Base-by-base conservation (phyloP, 2,113 vertebrate species). In the Aegithalos caudatus region DNA sequence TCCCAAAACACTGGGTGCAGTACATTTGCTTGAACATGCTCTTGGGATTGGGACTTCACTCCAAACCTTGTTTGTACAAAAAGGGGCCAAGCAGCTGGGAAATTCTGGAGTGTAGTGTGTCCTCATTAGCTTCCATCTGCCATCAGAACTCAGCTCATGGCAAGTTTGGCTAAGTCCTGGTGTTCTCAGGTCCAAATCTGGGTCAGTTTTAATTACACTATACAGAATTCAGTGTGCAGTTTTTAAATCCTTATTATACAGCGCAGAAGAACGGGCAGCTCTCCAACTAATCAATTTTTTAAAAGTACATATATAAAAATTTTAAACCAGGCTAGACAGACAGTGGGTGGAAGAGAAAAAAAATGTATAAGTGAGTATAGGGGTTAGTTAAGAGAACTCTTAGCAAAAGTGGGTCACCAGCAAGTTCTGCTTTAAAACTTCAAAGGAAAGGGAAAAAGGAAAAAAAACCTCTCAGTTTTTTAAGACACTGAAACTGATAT, bases 261-360 rank as follows among this genome's bases (percentile, higher is more conserved):
- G 97, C 54, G 84, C 97, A 97, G 97, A 98, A 97, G 96, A 98
- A 97, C 92, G 96, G 98, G 98, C 98, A 98, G 96, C 95, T 96
- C 96, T 98, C 98, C 98, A 98, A 96, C 97, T 98, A 98, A 98
- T 98, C 98, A 98, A 98, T 98, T 97, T 98, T 98, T 98, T 98
- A 98, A 97, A 98, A 98, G 98, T 97, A 98, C 97, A 97, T 98
- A 98, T 98, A 98, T 98, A 98, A 98, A 98, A 98, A 72, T 98
- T 98, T 98, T 98, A 98, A 98, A 98, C 95, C 97, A 97, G 96
- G 94, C 97, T 98, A 98, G 98, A 98, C 96, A 98, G 98, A 97
- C 95, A 98, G 97, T 97, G 97, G 94, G 95, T 97, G 95, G 96
- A 96, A 97, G 92, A 96, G 76, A 73, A 61, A 92, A 94, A 97